Evolutionary conservation across 1,140 invertebrate genomes (phyloP).

Genomic region (Pristionchus pacificus): DNA sequence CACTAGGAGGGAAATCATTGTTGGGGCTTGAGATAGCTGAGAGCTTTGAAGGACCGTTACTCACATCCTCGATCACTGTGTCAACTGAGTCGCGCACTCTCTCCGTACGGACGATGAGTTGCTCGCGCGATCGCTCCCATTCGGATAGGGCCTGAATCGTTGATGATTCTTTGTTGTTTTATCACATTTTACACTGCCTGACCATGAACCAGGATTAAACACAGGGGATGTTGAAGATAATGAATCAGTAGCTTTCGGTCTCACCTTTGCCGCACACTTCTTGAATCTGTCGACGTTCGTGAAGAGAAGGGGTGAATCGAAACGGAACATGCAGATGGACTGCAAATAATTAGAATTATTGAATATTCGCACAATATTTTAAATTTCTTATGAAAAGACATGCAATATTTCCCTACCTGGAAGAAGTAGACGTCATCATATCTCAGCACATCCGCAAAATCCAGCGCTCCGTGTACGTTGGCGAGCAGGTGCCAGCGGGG

Average conservation of each 20-base stretch:
- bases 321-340: conserved; percentile 56
- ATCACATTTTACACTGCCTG: no score
- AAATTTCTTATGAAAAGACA: background rate
- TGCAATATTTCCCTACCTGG: conserved; percentile 29
- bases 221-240: no score
- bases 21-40: background rate
- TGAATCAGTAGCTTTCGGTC: background rate
- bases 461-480: conserved; percentile 47
- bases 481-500: conserved; percentile 56
- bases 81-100: background rate
- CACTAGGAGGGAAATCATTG: background rate
- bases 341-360: conserved; percentile 26
- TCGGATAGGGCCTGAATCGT: conserved; percentile 24
- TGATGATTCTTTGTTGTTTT: no score
- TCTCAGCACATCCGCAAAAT: conserved; percentile 50
- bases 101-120: conserved; percentile 17
- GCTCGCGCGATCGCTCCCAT: conserved; percentile 30
- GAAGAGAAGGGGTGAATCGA: conserved; percentile 53
- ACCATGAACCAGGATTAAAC: no score
- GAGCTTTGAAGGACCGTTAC: no score
- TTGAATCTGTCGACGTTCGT: conserved; percentile 57
- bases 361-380: background rate
- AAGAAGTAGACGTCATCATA: conserved; percentile 44
- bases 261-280: conserved; percentile 38
- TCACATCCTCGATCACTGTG: background rate